Evolutionary conservation across 2,888 invertebrate genomes (phyloP), one percentile per base, ranked within the genome.

Genomic region (Pogonocherus hispidulus): DNA sequence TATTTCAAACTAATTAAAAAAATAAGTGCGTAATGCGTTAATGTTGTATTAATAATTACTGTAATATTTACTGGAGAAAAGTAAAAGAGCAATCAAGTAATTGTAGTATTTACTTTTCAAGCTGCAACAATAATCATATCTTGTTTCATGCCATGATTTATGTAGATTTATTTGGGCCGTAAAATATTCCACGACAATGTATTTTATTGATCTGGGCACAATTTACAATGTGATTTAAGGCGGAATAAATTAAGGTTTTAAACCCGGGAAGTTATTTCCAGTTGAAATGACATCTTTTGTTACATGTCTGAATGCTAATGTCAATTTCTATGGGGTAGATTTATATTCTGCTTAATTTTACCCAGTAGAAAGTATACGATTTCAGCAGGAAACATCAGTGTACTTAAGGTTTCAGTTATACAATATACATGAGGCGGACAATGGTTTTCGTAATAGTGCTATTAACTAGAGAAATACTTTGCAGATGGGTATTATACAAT

Each of bases 231-330:
- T 49, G 49, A 49, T 49, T 49, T 49, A 49, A 8, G 23, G n/a
- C 49, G 14, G 49, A 49, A 49, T 49, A 49, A 49, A 49, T 49
- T 49, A 23, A 14, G 49, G 49, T n/a, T 49, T 23, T 49, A 49
- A 49, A 49, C 22, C 11, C 49, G 23, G 11, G 22, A 49, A 19
- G 49, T 49, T 49, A 49, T 49, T 20, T 49, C 14, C 49, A 23
- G 49, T 23, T 23, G 49, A 49, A 49, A 49, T 23, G 49, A 49
- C 49, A 49, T 49, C 49, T 49, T 49, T 49, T 23, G 49, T 20
- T 20, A 49, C 20, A 23, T 20, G 20, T 49, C 49, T 49, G 49
- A 49, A 49, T 49, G n/a, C 49, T 23, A 47, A 47, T 22, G 19
- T 20, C 47, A n/a, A 23, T 49, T 23, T 49, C 49, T 23, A 14